Percentiles rank a stretch among this genome's conserved stretches.
Evolutionary conservation across 2,888 invertebrate species (phyloP).

Genomic region (Lasioglossum zephyrum): DNA sequence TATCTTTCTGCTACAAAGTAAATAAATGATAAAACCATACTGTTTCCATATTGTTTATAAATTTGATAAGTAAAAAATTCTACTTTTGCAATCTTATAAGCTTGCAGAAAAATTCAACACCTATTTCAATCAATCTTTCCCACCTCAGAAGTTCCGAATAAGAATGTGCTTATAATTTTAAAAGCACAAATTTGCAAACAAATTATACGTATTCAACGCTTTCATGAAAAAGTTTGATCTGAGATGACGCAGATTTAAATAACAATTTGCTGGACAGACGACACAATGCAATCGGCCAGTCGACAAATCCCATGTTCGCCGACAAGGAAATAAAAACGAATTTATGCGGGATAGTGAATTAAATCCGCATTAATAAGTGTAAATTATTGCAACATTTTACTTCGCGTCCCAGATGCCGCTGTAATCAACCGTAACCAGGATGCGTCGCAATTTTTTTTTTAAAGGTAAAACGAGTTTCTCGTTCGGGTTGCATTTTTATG

Average conservation of each 20-base stretch:
- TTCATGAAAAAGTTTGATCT: background rate
- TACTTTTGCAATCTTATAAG: background rate
- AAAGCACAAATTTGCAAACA: background rate
- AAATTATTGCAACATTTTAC: slow-evolving; percentile 6
- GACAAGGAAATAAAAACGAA: background rate
- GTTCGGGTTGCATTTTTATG: slow-evolving; percentile 1
- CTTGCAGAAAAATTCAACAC: background rate
- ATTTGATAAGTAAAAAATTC: background rate
- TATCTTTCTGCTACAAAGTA: background rate
- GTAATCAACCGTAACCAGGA: slow-evolving; percentile 1
- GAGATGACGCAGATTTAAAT: background rate
- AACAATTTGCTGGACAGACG: background rate
- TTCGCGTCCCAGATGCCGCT: background rate
- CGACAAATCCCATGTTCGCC: background rate
- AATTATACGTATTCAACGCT: background rate
- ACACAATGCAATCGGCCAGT: background rate
- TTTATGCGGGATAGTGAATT: background rate
- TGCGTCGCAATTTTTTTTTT: background rate
- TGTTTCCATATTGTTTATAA: background rate
- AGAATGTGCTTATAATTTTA: background rate
- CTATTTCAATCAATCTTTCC: background rate
- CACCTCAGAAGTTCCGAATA: background rate
- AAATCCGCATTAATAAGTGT: slow-evolving; percentile 2
- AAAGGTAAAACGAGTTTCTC: slow-evolving; percentile 3
- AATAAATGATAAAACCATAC: background rate